Conservation (phyloP, 2,888 invertebrate genomes). For the Busseola fusca region DNA sequence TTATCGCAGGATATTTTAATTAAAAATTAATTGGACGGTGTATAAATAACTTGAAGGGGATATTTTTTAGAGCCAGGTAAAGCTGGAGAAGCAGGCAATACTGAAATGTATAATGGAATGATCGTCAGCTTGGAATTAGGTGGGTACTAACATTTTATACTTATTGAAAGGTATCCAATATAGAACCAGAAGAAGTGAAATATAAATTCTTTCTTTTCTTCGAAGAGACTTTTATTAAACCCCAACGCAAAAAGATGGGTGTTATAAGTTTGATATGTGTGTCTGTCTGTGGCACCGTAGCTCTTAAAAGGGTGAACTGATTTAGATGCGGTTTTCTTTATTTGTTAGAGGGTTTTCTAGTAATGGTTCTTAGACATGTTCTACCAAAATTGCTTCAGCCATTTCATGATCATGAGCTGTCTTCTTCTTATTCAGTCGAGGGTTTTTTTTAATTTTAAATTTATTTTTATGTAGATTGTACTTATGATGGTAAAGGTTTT, state of each 20-base stretch:
- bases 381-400: no score
- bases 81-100: not conserved
- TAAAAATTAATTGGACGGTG: not conserved
- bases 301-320: no score
- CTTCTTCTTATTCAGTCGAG: no score
- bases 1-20: slow-evolving; percentile 19
- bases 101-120: not conserved
- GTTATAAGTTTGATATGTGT: no score
- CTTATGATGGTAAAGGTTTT: not conserved
- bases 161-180: not conserved
- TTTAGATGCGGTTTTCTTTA: no score
- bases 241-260: no score
- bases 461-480: not conserved
- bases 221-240: no score
- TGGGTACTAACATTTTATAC: not conserved
- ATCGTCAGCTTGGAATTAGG: not conserved
- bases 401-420: no score
- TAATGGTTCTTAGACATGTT: no score
- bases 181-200: not conserved
- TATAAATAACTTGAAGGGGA: not conserved
- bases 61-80: not conserved
- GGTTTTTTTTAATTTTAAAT: no score
- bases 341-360: no score
- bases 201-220: not conserved
- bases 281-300: no score